Conservation (phyloP, 2,888 invertebrate species). For the Pachycephus smyrnensis region DNA sequence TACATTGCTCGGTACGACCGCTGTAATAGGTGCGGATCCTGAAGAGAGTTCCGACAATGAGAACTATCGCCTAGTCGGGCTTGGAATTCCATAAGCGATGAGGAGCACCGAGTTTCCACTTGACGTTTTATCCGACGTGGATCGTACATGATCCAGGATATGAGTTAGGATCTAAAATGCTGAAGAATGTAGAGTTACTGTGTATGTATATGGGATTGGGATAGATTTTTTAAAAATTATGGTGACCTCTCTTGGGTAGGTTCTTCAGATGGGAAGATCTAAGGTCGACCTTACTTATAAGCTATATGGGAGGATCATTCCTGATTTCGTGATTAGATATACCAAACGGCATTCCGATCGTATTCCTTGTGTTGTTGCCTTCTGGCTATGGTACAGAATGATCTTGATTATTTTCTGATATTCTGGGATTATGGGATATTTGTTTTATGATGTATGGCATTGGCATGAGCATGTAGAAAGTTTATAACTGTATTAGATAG, state of each 20-base stretch:
- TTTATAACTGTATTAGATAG: not conserved
- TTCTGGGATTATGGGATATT: not conserved
- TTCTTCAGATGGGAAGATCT: not conserved
- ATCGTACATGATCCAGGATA: not conserved
- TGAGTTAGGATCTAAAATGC: not conserved
- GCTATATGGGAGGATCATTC: not conserved
- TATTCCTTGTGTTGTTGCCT: not conserved
- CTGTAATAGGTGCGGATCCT: not conserved
- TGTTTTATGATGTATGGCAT: not conserved
- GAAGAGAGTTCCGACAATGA: not conserved
- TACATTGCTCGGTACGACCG: slow-evolving; percentile 11
- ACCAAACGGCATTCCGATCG: not conserved
- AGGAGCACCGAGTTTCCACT: not conserved
- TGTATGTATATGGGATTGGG: not conserved
- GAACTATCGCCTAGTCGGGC: not conserved
- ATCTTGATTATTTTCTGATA: not conserved
- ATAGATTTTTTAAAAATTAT: not conserved
- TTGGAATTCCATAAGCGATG: not conserved
- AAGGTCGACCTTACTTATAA: not conserved
- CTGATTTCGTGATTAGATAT: not conserved
- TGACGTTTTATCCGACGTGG: not conserved
- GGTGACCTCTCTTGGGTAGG: not conserved
- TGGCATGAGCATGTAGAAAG: not conserved
- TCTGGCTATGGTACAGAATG: not conserved
- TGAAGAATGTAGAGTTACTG: not conserved